Base-by-base conservation (phyloP, 2,113 vertebrate species). In the Apeltes quadracus region DNA sequence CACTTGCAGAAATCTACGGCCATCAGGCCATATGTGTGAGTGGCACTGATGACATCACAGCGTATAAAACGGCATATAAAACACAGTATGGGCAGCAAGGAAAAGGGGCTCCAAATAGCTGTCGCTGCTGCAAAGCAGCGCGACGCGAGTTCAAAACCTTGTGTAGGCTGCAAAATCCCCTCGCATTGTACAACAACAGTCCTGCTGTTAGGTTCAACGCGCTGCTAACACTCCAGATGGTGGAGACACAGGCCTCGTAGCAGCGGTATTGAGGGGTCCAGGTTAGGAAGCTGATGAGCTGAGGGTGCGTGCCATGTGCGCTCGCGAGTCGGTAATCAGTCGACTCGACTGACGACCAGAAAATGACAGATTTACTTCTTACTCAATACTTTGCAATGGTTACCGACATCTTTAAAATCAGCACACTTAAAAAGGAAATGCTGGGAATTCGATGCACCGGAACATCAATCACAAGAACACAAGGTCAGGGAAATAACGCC, bases 11-110 rank as follows among this genome's bases (percentile, higher is more conserved):
- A 76, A 81, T 84, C 85, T 68, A 78, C 73, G 72, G 77, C 74
- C 85, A 92, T 91, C 84, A 88, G 89, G 83, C 82, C 89, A 82
- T 89, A 87, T 85, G 83, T 78, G 84, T 50, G 71, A 84, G 66
- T 75, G 79, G 61, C 68, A 75, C 64, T 67, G 84, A 89, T 78
- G 88, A 83, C 78, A 87, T 68, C 87, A 90, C 80, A 87, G 61
- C 72, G 59, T 69, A 32, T 32, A 32, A 32, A 32, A 32, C 72
- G 14, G 50, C 48, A 88, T 53, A 71, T 72, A 80, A 87, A 75
- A 72, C 76, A 72, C 53, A 67, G 78, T 71, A 75, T 85, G 74
- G 78, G 76, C 27, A 43, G 46, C 57, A 22, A 54, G 43, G 71
- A 79, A 62, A 12, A 59, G 61, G 70, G 75, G 32, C 7, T 77